Base-by-base conservation (phyloP, 2,113 vertebrate genomes). In the Brachypteracias leptosomus region DNA sequence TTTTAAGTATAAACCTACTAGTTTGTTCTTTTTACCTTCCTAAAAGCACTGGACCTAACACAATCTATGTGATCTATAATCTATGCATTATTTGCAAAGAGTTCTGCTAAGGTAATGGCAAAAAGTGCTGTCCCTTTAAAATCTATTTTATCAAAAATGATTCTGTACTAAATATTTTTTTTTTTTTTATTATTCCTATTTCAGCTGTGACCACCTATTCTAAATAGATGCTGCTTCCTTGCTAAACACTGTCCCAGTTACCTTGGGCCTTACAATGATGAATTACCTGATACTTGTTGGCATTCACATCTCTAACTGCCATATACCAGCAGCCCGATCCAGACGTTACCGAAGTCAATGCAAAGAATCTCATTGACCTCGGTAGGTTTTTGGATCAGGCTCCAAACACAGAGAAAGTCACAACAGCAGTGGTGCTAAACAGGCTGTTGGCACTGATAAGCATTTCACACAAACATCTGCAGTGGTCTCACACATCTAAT, bases 311-410 rank as follows among this genome's bases (percentile, higher is more conserved):
- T 3, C 68, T 63, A 25, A 44, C 68, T n/a, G 49, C 61, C 22
- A 4, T 58, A 80, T 11, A 85, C 38, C 81, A 51, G 61, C 89
- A 90, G 86, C 68, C 86, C 3, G 36, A 71, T 78, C 77, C 91
- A 66, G 80, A 77, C 4, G 21, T 14, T 83, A 33, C 47, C 44
- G 61, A 84, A 95, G 46, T 52, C 79, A 84, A 61, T 35, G 92
- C 61, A 89, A 93, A 78, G 96, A 89, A 94, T 90, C 80, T 85
- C 88, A 87, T 54, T 92, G 90, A 95, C 85, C 90, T 76, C 6
- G 8, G 76, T 38, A 86, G 58, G 57, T 33, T 87, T 83, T 94
- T 73, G 62, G 76, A 84, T 95, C 89, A 63, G 44, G 10, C 58
- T 90, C 71, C 81, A 62, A 71, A 93, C 52, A 62, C 68, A 10